Evolutionary conservation across 2,797 vertebrate species (phyloP).

Genomic region (Numenius phaeopus): DNA sequence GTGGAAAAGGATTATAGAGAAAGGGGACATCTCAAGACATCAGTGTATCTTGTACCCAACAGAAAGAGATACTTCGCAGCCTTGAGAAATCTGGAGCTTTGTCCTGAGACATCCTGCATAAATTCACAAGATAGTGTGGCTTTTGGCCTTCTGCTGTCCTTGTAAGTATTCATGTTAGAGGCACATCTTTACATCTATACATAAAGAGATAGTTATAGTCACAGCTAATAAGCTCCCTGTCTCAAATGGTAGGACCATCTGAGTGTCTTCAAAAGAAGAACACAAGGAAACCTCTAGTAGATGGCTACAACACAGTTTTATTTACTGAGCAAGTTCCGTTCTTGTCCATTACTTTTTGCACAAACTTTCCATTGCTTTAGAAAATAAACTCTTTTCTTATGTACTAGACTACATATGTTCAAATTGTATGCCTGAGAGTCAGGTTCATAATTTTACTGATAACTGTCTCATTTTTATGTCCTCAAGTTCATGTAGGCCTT

Average conservation of each 20-base stretch:
- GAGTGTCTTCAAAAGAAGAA: background rate
- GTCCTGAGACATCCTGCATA: background rate
- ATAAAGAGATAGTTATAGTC: background rate
- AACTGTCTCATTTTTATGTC: background rate
- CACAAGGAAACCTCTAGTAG: background rate
- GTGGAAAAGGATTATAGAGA: background rate
- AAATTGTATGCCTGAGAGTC: background rate
- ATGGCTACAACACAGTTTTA: background rate
- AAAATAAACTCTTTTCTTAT: background rate
- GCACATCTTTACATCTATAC: rapidly evolving
- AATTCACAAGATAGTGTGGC: background rate
- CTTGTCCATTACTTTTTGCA: background rate
- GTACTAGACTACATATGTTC: background rate
- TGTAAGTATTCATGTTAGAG: background rate
- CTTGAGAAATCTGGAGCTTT: background rate
- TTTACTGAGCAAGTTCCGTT: background rate
- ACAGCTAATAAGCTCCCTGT: background rate
- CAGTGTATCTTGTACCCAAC: background rate
- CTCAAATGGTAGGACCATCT: background rate
- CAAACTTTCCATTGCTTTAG: background rate
- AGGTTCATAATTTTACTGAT: background rate
- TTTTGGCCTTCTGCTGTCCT: background rate
- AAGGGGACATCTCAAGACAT: background rate
- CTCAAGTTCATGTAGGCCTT: background rate
- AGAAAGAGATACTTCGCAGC: background rate